A percentile compares a stretch with the other conserved stretches of the same genome.
These are phyloP conservation scores for Porphyrio hochstetteri DNA, from an alignment of 2,113 vertebrate genomes.

Conservation along the genomic window DNA sequence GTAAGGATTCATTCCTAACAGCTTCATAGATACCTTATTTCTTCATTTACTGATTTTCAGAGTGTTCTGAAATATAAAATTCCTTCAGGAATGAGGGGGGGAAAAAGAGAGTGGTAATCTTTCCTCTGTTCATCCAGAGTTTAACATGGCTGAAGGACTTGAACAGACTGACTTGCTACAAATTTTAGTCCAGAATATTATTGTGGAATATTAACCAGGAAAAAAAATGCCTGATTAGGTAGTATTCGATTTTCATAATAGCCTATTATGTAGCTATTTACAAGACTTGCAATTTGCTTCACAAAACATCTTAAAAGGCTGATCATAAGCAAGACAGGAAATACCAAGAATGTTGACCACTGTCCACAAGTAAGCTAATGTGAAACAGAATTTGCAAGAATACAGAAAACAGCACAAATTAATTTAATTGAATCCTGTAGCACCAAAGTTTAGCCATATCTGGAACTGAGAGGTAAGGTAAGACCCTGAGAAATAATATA, in stretches of 20 bases:
- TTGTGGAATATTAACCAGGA: not conserved
- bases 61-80: not conserved
- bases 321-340: constrained; percentile 45
- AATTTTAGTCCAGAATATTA: not conserved
- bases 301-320: not conserved
- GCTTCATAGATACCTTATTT: not conserved
- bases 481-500: not conserved
- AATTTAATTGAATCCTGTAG: not conserved
- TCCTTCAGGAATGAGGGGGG: not conserved
- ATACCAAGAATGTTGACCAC: not conserved
- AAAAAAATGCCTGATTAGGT: not conserved
- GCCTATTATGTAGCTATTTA: not conserved
- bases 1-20: not conserved
- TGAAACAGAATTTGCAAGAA: constrained; percentile 43
- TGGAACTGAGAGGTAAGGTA: not conserved
- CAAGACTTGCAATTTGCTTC: not conserved
- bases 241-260: no score
- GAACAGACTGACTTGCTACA: not conserved
- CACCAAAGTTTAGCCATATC: not conserved
- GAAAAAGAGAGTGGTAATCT: not conserved
- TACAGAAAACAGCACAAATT: constrained; percentile 10
- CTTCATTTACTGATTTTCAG: not conserved
- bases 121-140: not conserved
- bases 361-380: constrained; percentile 21
- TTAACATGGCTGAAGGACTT: not conserved